Evolutionary conservation across 2,113 vertebrate genomes (phyloP).

Genomic region (Tonatia bakeri): DNA sequence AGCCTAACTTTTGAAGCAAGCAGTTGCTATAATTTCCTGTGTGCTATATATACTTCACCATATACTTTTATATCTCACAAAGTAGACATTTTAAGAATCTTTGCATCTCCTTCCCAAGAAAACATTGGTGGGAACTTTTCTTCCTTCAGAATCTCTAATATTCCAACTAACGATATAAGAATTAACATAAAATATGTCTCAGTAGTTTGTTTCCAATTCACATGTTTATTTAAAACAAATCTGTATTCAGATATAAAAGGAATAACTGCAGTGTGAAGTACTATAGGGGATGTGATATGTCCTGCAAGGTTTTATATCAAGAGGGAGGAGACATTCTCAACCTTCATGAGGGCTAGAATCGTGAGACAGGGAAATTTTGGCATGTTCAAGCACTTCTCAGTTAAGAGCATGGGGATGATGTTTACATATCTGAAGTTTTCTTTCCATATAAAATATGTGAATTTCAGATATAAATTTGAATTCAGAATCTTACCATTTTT

Average conservation of each 20-base stretch:
- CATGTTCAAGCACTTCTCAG: not conserved
- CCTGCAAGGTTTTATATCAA: not conserved
- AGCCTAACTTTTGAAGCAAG: not conserved
- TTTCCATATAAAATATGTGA: not conserved
- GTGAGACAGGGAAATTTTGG: not conserved
- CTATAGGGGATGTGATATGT: not conserved
- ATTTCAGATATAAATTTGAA: not conserved
- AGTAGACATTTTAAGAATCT: not conserved
- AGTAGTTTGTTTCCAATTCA: not conserved
- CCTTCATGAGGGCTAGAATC: not conserved
- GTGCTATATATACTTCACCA: not conserved
- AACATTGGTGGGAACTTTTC: not conserved
- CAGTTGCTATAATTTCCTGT: not conserved
- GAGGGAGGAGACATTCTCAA: not conserved
- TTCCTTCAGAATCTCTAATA: not conserved
- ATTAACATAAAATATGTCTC: not conserved
- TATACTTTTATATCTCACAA: not conserved
- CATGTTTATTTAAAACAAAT: not conserved
- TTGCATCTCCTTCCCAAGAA: not conserved
- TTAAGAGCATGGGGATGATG: not conserved
- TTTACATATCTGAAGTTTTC: not conserved
- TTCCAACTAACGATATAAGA: not conserved
- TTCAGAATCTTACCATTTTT: not conserved
- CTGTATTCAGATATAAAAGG: not conserved
- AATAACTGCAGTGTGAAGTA: not conserved